A percentile compares a stretch with the other conserved stretches of the same genome.
phyloP scores from a whole-genome alignment of 2,113 vertebrate species.

The Coryphaenoides rupestris region DNA sequence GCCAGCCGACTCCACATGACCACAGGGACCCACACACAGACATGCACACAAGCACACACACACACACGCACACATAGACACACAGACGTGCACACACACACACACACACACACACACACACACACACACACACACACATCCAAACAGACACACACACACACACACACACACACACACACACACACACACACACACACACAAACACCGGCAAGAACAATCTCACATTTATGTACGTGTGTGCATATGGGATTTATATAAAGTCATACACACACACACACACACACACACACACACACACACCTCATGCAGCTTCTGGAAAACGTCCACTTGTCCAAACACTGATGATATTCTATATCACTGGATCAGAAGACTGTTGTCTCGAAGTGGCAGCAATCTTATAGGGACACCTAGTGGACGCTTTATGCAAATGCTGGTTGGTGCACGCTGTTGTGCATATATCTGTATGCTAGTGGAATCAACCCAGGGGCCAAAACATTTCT shows the following conservation, averaged over 20 bases:
- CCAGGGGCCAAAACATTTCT: neutral
- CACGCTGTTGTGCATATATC: neutral
- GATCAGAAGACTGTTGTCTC: constrained; percentile 2
- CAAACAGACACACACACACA: too few species aligned
- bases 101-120: neutral
- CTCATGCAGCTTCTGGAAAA: constrained; percentile 42
- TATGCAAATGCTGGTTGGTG: constrained; percentile 8
- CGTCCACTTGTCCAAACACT: constrained; percentile 43
- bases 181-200: neutral
- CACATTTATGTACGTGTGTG: too few species aligned
- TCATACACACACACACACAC: neutral
- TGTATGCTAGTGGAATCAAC: neutral
- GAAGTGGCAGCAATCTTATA: constrained; percentile 30
- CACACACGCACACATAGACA: too few species aligned
- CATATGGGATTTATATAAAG: too few species aligned
- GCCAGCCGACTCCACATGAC: too few species aligned
- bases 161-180: too few species aligned
- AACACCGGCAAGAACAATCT: neutral
- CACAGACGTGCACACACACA: neutral
- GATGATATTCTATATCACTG: constrained; percentile 10
- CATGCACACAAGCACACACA: too few species aligned
- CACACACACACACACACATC: too few species aligned
- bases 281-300: constrained; percentile 6
- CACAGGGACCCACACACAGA: too few species aligned
- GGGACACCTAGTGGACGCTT: constrained; percentile 55